A percentile compares a stretch with the other conserved stretches of the same genome.
phyloP scores from a whole-genome alignment of 2,797 vertebrate species.

The Falco novaeseelandiae region DNA sequence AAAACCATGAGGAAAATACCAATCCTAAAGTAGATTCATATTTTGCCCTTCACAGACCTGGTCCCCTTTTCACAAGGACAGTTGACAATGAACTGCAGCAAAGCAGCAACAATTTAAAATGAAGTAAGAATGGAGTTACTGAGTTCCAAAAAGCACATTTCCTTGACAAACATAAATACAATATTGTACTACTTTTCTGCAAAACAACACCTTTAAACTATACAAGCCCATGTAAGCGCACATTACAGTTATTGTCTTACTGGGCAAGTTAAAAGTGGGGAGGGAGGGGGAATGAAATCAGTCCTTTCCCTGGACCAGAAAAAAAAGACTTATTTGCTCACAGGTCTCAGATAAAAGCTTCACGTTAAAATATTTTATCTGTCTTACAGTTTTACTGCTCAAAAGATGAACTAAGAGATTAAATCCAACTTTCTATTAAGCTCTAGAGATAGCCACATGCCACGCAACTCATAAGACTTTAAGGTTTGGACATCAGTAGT shows the following conservation, averaged over 20 bases:
- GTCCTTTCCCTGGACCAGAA: neutral
- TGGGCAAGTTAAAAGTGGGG: neutral
- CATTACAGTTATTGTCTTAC: neutral
- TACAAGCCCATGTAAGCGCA: neutral
- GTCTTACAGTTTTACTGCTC: slow-evolving; percentile 33
- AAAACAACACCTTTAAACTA: neutral
- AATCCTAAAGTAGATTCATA: neutral
- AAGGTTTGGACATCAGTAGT: neutral
- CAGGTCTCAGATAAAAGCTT: slow-evolving; percentile 27
- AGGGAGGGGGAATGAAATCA: neutral
- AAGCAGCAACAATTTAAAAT: neutral
- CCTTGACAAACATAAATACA: neutral
- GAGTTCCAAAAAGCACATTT: neutral
- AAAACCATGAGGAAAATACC: neutral
- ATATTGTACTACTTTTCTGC: neutral
- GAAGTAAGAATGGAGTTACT: neutral
- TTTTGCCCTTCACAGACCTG: neutral
- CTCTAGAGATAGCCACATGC: slow-evolving; percentile 23
- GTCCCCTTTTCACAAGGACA: neutral
- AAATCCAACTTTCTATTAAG: slow-evolving; percentile 32
- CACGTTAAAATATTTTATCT: slow-evolving; percentile 2
- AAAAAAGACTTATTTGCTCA: neutral
- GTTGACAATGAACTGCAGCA: neutral
- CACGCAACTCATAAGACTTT: neutral
- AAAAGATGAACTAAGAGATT: slow-evolving; percentile 31